Base-by-base conservation (phyloP, 2,888 invertebrate genomes). In the Acanthosepion lycidas region DNA sequence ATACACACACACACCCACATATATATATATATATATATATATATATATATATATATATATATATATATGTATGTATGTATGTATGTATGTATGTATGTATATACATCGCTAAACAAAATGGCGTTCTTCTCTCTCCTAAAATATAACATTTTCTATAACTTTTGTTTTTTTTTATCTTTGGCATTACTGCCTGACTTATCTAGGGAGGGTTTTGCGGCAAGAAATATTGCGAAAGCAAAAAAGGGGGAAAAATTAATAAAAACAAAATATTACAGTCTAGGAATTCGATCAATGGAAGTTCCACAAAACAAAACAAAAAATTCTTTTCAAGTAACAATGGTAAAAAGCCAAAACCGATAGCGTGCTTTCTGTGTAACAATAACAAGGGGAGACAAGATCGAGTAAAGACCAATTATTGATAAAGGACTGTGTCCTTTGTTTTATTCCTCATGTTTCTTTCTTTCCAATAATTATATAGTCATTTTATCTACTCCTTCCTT, bases 321-420 rank as follows among this genome's bases (percentile, higher is more conserved):
- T 78, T 78, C 78, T 78, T 78, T 28, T 78, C 8, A 6, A 28
- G 78, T n/a, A n/a, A n/a, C 28, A 78, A 78, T 78, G 78, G 78
- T 78, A n/a, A 78, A 78, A 78, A 8, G n/a, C 78, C 78, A 78
- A 78, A 78, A n/a, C 78, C 78, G n/a, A 78, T 78, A 78, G 78
- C n/a, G 12, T 78, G 28, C n/a, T n/a, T 78, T 78, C 78, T 78
- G 78, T 78, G n/a, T n/a, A 78, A 78, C 28, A 78, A 78, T 28
- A 78, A n/a, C 78, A n/a, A 42, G 12, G 15, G 9, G 78, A 78
- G n/a, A 28, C 23, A 59, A 59, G 20, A 59, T 23, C 23, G 59
- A 59, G 59, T 23, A 59, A 59, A 59, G 59, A 23, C 59, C 59
- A 59, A 59, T 59, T 6, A 59, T 59, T 23, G 59, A 23, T 59